Evolutionary conservation across 2,113 vertebrate genomes (phyloP).

Genomic region (Chaenocephalus aceratus): DNA sequence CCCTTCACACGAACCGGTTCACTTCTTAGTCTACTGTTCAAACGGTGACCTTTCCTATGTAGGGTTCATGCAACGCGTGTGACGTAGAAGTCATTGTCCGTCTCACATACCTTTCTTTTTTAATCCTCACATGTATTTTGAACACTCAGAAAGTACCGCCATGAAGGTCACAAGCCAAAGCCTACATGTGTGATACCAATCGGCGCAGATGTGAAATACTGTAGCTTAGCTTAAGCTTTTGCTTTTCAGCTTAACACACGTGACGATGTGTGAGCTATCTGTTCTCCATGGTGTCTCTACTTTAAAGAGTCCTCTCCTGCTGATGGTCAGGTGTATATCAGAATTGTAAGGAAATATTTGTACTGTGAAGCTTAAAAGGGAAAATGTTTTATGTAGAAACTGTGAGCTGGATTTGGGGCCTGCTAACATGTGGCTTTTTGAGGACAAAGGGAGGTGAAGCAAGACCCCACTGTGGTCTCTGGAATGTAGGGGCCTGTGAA

Average conservation of each 20-base stretch:
- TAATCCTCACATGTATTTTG: neutral
- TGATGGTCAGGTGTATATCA: no score
- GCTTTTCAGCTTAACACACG: slow-evolving; percentile 23
- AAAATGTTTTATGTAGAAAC: no score
- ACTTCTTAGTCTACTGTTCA: neutral
- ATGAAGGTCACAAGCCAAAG: slow-evolving; percentile 10
- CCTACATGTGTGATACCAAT: slow-evolving; percentile 12
- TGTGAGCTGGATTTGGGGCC: no score
- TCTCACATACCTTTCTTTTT: neutral
- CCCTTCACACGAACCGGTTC: neutral
- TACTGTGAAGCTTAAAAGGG: no score
- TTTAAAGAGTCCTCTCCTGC: no score
- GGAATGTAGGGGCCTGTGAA: no score
- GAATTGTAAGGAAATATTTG: no score
- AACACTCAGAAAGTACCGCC: neutral
- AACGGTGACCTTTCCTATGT: neutral
- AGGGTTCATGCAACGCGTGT: neutral
- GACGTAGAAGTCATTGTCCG: neutral
- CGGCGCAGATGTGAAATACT: slow-evolving; percentile 31
- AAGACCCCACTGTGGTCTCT: no score
- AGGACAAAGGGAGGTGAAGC: no score
- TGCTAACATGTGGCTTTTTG: no score
- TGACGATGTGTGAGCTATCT: slow-evolving; percentile 1
- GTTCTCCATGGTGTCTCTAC: neutral
- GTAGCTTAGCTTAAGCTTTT: slow-evolving; percentile 33